Evolutionary conservation across 2,888 invertebrate genomes (phyloP), one percentile per base, ranked within the genome.

Genomic region (Apodemia hepburni): DNA sequence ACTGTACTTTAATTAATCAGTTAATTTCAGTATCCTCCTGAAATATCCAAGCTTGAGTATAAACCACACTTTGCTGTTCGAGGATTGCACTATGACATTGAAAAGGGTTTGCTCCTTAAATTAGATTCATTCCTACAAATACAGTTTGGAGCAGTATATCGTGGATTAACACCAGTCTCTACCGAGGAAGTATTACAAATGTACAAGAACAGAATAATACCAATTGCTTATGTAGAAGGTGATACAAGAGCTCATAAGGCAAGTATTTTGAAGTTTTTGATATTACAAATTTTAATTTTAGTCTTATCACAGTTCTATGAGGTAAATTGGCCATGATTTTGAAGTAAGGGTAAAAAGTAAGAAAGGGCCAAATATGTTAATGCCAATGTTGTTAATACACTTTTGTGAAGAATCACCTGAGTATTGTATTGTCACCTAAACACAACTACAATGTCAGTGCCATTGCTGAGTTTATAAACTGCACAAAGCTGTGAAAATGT

Each of bases 61-160:
- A 95, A 96, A 77, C 97, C 98, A n/a, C 94, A 96, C 69, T 99
- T 98, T 93, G 98, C 98, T 17, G 97, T 99, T 0, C 93, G 99
- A 68, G 99, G 99, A 45, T 93, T 99, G n/a, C 99, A 99, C 87
- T 99, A 98, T 92, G 99, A 99, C 81, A 97, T 98, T 77, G 96
- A 97, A 84, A 98, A 98, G 87, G 98, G 99, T 3, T 89, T 98
- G 15, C 92, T 99, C 29, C 92, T 99, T 73, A 99, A 99, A 84
- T 92, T 99, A 73, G 99, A 99, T 87, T 97, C 98, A 2, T 99
- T 98, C 84, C 93, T 98, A 71, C 98, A 99, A 94, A 98, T 99
- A 70, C 99, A 99, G 84, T 94, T 98, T 80, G 99, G 98, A 59
- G 96, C 98, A 0, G 98, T 98, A 0, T 98, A 98, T 83, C 92